Evolutionary conservation across 1,140 invertebrate genomes (phyloP), one percentile per base, ranked within the genome.

Genomic region (Panulirus ornatus): DNA sequence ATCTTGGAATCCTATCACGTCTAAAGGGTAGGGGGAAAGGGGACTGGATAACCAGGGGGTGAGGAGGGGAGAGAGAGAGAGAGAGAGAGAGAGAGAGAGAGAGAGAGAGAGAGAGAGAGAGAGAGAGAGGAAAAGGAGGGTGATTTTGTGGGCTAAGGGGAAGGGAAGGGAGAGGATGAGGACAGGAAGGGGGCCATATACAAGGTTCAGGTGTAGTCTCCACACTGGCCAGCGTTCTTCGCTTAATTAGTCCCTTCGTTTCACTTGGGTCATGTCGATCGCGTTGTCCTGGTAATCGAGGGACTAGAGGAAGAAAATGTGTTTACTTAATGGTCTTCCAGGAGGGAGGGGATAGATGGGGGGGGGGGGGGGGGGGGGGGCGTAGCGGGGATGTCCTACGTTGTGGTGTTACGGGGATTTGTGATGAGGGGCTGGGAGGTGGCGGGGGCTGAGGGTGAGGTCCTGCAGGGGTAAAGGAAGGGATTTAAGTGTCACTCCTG

Each of bases 1-100:
- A 78, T 78, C 75, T 78, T 78, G 44, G 75, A 47, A 78, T 78
- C 44, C 75, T 78, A 78, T 78, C 75, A 78, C 36, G 75, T 78
- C 40, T 42, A 0, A 8, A 22, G 71, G 71, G 36, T 5, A 22
- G 58, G n/a, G 27, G n/a, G 11, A 27, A 19, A 22, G 58, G 58
- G 22, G 54, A 19, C n/a, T n/a, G n/a, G n/a, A n/a, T n/a, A n/a
- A n/a, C n/a, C n/a, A 0, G 22, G 40, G 71, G 71, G 36, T 5
- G 27, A 27, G n/a, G 27, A 19, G 11, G 58, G 16, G 51, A 27
- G 58, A 58, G 54, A 19, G 54, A 5, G 22, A 19, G 19, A 36
- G 34, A 22, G 70, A 16, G n/a, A 16, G 70, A 40, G 14, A 14
- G 16, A 36, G 3, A 9, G 9, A 22, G 9, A 6, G 30, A 27